Evolutionary conservation across 2,797 vertebrate species (phyloP), one percentile per base, ranked within the genome.

Genomic region (Anas georgica): DNA sequence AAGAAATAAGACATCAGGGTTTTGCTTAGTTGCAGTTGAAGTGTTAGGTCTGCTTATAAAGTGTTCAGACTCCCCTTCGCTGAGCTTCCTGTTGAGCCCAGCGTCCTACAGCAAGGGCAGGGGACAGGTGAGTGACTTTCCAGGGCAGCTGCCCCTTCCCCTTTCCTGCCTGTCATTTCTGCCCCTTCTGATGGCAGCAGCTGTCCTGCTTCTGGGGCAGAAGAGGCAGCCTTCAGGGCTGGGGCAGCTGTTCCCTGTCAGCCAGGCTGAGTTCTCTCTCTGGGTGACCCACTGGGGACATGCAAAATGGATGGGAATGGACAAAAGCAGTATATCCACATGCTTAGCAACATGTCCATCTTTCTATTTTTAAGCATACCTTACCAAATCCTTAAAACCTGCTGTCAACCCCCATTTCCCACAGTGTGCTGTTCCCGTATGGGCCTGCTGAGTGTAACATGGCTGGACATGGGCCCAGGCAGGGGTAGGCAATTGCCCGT

Each of bases 91-190:
- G 56, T n/a, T 64, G 39, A 54, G 56, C 17, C 35, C 45, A 37
- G n/a, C 21, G n/a, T 67, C 46, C 43, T 70, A 1, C 22, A 0
- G 1, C 0, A 1, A 52, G 54, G 52, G 26, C 16, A 25, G 9
- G 5, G 31, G 5, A n/a, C 45, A 64, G 26, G n/a, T 66, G 41
- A 78, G 52, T 46, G 46, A 54, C 15, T 84, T 73, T 52, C n/a
- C 18, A 88, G 39, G 29, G 13, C 29, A 83, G 59, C 43, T 86
- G 59, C 3, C 13, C 8, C 26, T 83, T 10, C 16, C 33, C 16
- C 22, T 9, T 59, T 89, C 33, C 29, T 83, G 33, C 12, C 6
- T 63, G 10, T 72, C 37, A 6, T 55, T 64, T 73, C 39, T 80
- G 39, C 1, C 1, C 26, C 20, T 72, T 76, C 28, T 31, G 73